Evolutionary conservation across 2,797 vertebrate genomes (phyloP).

Genomic region (Coregonus ussuriensis): DNA sequence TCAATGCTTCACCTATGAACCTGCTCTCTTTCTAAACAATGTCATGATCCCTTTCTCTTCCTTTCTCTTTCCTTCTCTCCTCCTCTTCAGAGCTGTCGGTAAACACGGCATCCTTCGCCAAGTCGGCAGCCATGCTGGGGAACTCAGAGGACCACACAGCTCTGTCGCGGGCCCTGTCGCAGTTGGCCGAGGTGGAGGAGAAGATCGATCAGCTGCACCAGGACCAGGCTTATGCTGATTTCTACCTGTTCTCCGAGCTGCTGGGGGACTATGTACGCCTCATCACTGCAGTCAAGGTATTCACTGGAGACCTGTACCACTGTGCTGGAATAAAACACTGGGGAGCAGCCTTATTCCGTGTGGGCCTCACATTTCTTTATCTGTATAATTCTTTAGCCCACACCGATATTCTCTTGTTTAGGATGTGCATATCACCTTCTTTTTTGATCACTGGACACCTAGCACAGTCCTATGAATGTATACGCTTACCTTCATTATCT

Average conservation of each 20-base stretch:
- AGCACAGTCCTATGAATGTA: neutral
- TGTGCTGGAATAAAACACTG: neutral
- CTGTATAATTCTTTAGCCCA: neutral
- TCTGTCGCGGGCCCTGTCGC: slow-evolving; percentile 91
- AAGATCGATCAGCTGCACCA: slow-evolving; percentile 96
- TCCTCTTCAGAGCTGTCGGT: slow-evolving; percentile 86
- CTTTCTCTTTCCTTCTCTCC: neutral
- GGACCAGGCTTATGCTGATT: slow-evolving; percentile 94
- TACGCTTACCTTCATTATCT: neutral
- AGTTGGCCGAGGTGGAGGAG: slow-evolving; percentile 97
- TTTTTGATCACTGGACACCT: neutral
- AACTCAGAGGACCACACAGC: slow-evolving; percentile 98
- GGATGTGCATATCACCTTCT: neutral
- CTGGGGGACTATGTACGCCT: slow-evolving; percentile 95
- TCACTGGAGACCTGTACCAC: slow-evolving; percentile 13
- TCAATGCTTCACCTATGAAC: neutral
- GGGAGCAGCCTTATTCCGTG: neutral
- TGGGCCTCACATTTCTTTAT: neutral
- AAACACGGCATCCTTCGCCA: slow-evolving; percentile 93
- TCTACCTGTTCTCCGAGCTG: slow-evolving; percentile 92
- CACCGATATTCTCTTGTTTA: neutral
- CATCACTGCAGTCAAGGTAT: slow-evolving; percentile 92
- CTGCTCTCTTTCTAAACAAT: neutral
- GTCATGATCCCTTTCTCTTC: neutral
- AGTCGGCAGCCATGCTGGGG: slow-evolving; percentile 97